Percentiles rank a stretch among this genome's conserved stretches.
phyloP scores from a whole-genome alignment of 2,797 vertebrate species.

The Ceryle rudis region DNA sequence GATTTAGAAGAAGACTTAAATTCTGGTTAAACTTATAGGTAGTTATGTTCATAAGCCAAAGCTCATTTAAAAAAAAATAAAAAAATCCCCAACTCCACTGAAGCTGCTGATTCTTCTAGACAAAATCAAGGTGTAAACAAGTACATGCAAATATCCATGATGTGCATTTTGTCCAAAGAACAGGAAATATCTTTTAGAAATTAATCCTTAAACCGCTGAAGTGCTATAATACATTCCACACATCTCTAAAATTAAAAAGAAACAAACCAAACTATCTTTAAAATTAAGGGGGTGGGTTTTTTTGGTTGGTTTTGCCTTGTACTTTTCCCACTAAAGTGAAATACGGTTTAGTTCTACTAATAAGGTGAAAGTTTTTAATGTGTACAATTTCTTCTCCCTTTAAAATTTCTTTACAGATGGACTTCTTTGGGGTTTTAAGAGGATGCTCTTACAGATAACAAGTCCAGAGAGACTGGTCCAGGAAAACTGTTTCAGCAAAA shows the following conservation, averaged over 20 bases:
- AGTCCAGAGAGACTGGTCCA: neutral
- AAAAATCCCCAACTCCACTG: neutral
- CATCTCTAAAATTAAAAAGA: neutral
- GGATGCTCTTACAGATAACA: neutral
- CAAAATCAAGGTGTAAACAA: neutral
- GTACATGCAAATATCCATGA: neutral
- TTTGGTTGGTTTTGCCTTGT: accelerated
- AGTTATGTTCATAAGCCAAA: neutral
- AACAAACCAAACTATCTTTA: neutral
- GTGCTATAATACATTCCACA: neutral
- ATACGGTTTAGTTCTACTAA: neutral
- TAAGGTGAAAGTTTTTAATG: neutral
- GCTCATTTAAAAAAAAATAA: neutral
- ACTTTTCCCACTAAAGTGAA: neutral
- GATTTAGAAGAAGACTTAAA: neutral
- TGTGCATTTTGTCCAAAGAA: neutral
- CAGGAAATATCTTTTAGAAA: neutral
- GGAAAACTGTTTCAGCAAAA: neutral
- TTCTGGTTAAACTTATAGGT: neutral
- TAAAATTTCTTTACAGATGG: neutral
- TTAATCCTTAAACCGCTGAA: neutral
- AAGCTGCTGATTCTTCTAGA: neutral
- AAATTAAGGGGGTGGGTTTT: accelerated
- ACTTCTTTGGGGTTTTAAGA: neutral
- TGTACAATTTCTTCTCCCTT: neutral